Percentiles rank a stretch among this genome's conserved stretches.
Evolutionary conservation across 2,113 vertebrate genomes (phyloP).

Genomic region (Mobula hypostoma): DNA sequence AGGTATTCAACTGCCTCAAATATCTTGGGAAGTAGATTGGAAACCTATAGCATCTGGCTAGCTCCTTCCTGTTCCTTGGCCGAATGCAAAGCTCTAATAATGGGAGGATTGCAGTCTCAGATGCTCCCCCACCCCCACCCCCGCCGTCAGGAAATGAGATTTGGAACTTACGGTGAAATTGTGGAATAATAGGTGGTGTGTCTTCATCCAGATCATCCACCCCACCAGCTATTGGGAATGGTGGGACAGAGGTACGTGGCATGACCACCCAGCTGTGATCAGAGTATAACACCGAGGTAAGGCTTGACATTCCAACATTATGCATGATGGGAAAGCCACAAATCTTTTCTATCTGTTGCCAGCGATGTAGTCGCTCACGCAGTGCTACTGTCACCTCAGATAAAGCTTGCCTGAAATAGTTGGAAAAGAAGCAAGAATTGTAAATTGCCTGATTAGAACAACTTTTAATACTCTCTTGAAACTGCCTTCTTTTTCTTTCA

Average conservation of each 20-base stretch:
- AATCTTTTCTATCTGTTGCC: constrained; percentile 98
- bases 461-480: not conserved
- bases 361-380: constrained; percentile 91
- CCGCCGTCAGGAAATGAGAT: not conserved
- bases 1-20: not conserved
- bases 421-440: not conserved
- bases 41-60: not conserved
- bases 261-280: constrained; percentile 99
- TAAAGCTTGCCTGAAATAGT: constrained; percentile 74
- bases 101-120: not conserved
- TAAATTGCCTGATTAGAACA: not conserved
- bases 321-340: constrained; percentile 91
- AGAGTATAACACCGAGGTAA: constrained; percentile 90
- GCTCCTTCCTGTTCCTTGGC: not conserved
- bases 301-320: constrained; percentile 84
- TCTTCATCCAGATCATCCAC: constrained; percentile 97
- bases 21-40: not conserved
- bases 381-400: constrained; percentile 90
- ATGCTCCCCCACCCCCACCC: no score
- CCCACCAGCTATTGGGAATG: constrained; percentile 91
- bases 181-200: constrained; percentile 87
- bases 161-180: constrained; percentile 75
- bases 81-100: not conserved
- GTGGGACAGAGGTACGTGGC: constrained; percentile 89
- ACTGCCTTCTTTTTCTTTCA: not conserved